Evolutionary conservation across 2,888 invertebrate genomes (phyloP), one percentile per base, ranked within the genome.

Genomic region (Oscheius sp.): DNA sequence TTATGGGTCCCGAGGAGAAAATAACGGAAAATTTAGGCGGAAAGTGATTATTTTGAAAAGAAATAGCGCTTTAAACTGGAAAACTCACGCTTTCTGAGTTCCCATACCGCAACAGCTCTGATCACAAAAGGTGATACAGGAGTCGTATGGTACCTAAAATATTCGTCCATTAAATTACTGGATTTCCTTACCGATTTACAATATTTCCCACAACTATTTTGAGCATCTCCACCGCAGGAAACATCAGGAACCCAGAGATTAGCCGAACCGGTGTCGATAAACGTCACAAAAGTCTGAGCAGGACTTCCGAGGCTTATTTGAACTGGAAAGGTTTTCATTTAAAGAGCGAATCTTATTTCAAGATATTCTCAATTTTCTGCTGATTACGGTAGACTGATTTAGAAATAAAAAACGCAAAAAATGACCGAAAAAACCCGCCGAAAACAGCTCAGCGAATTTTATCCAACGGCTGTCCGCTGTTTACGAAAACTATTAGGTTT

Each of bases 291-390:
- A 25, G 66, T 75, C 55, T 85, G 85, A 7, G 76, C 75, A 2
- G 85, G 85, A n/a, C 79, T 84, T 63, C 84, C 84, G 13, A 84
- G 56, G n/a, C 73, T 64, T 13, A 81, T 77, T 71, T 76, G 76
- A 12, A 77, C 79, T 78, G 56, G 27, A 76, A 77, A 13, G 25
- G 25, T 2, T 52, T 16, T 9, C 9, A 45, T 45, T 45, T 12
- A 45, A 9, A 45, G 9, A 45, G 45, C 9, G 16, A 45, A 12
- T 9, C 45, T 45, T 45, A 45, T 12, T 16, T 45, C 9, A 12
- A 12, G 45, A 9, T 12, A 12, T 45, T 45, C 9, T 45, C 9
- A 9, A 45, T 12, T 16, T 45, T 16, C 16, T 9, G 16, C 45
- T 45, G 45, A 16, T 45, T 45, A 45, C 9, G n/a, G n/a, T n/a